Conservation (phyloP, 2,888 invertebrate genomes). For the Xylota segnis region DNA sequence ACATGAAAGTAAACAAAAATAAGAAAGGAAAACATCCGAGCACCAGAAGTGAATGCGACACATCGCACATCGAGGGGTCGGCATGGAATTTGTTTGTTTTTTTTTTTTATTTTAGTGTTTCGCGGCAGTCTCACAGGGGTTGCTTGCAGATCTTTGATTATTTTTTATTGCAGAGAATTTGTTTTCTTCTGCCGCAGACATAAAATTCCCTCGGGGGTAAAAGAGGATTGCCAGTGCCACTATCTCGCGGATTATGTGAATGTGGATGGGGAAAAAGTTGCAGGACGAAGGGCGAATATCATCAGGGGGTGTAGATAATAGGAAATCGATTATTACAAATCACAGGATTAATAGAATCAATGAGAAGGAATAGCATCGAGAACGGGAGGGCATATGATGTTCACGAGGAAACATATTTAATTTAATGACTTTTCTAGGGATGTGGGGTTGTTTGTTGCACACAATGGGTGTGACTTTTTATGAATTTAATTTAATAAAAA, state of each 20-base stretch:
- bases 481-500: constrained; percentile 60
- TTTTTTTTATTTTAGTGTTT: constrained; percentile 42
- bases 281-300: neutral
- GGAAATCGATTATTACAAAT: constrained; percentile 76
- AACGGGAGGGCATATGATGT: constrained; percentile 66
- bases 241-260: constrained; percentile 66
- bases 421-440: constrained; percentile 53
- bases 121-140: constrained; percentile 47
- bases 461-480: constrained; percentile 65
- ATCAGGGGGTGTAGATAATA: constrained; percentile 54
- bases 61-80: constrained; percentile 47
- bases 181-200: constrained; percentile 72
- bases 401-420: constrained; percentile 66
- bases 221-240: constrained; percentile 51
- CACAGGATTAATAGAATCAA: constrained; percentile 73
- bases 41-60: constrained; percentile 67
- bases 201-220: constrained; percentile 54
- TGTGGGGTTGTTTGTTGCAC: constrained; percentile 27
- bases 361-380: constrained; percentile 57
- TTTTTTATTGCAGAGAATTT: constrained; percentile 74
- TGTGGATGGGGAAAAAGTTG: constrained; percentile 48
- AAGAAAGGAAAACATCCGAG: constrained; percentile 31
- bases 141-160: constrained; percentile 73
- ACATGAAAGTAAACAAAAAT: constrained; percentile 45
- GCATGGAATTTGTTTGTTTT: constrained; percentile 44